Base-by-base conservation (phyloP, 2,888 invertebrate species). In the Eilema sororculum region DNA sequence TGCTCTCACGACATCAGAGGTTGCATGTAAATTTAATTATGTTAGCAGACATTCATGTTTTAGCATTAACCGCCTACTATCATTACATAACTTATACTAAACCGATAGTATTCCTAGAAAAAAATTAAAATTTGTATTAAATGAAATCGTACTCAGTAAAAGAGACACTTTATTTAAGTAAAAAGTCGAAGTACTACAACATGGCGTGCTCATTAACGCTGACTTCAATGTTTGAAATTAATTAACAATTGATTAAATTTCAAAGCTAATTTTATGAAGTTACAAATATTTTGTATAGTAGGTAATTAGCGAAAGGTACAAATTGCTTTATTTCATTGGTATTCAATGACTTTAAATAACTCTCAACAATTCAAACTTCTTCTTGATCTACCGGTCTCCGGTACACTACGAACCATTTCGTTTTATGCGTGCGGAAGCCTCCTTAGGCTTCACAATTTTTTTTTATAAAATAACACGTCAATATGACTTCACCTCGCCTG, bases 261-360 rank as follows among this genome's bases (percentile, higher is more conserved):
- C 52, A 52, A n/a, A 52, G 52, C 52, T 52, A n/a, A 20, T 52
- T 52, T 52, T 52, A n/a, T n/a, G 52, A 52, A 46, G 46, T 46
- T 20, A 20, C 46, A 46, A 52, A 52, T 52, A 52, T 52, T 52
- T 52, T 52, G 8, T 52, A 52, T n/a, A n/a, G 52, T 52, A 52
- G 20, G n/a, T 9, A 52, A 52, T 52, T 52, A 52, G n/a, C 9
- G 52, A 52, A n/a, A 52, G 52, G 9, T 52, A 52, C 52, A 52
- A 52, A 52, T 52, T 52, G n/a, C 52, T 52, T 52, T n/a, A 52
- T 52, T 52, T n/a, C n/a, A 52, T 2, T 52, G 52, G 52, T 8
- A 52, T 52, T 52, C 52, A 52, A 52, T 28, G 28, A 28, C 2
- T 28, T 52, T 52, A 20, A 52, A 52, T 28, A 5, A 28, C 2